Conservation (phyloP, 37 sponge, comb jelly and placozoan genomes). For the Mnemiopsis leidyi region DNA sequence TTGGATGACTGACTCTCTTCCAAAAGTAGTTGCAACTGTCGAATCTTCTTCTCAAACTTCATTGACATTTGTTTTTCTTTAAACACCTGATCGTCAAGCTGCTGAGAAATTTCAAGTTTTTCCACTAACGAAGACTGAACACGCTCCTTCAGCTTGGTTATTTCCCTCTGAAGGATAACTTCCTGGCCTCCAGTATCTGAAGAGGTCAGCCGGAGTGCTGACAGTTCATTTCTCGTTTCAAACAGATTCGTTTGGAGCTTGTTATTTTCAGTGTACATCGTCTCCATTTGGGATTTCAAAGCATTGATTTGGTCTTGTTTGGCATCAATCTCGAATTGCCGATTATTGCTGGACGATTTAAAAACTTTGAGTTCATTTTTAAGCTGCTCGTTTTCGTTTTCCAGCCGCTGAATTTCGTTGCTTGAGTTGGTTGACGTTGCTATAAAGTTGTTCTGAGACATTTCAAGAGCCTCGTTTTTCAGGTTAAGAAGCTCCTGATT, state of each 20-base stretch:
- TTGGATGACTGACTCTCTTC: background rate
- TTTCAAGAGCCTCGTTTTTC: constrained; percentile 42
- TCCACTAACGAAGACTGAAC: background rate
- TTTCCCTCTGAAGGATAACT: background rate
- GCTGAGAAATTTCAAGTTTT: constrained; percentile 42
- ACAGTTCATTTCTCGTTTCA: background rate
- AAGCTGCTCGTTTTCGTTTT: constrained; percentile 7
- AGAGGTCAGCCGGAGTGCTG: background rate
- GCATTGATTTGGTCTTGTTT: background rate
- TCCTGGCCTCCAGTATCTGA: background rate
- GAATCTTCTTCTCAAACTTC: background rate
- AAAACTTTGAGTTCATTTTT: background rate
- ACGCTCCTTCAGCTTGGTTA: constrained; percentile 35
- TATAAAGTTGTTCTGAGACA: constrained; percentile 1
- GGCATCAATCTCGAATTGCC: constrained; percentile 25
- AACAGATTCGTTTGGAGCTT: background rate
- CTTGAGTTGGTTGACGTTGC: background rate
- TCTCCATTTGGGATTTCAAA: constrained; percentile 4
- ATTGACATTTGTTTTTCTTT: background rate
- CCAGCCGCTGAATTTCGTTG: background rate
- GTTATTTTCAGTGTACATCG: constrained; percentile 20
- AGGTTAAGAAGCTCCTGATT: constrained; percentile 34
- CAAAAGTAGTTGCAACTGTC: background rate
- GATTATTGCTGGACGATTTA: background rate
- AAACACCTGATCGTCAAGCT: background rate